phyloP scores from a whole-genome alignment of 2,113 vertebrate species.

The Equus przewalskii region DNA sequence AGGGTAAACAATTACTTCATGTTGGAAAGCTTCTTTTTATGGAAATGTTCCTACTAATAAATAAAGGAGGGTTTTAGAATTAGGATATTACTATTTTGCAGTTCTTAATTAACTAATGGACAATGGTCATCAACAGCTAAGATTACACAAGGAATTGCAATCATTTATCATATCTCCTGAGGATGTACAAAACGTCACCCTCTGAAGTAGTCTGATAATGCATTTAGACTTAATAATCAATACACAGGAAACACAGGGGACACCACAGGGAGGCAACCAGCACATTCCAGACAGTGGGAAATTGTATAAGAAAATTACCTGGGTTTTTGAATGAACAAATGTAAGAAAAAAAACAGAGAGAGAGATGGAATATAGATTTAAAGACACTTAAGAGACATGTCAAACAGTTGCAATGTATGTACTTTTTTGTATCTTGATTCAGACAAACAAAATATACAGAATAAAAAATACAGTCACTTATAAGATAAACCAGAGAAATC shows the following conservation, averaged over 20 bases:
- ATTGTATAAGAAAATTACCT: neutral
- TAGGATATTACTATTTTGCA: neutral
- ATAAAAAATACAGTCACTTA: neutral
- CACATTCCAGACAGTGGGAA: neutral
- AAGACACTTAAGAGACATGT: neutral
- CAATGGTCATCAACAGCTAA: slow-evolving; percentile 7
- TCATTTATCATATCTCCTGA: neutral
- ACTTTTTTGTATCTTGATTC: neutral
- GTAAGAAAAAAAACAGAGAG: neutral
- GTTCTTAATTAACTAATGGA: neutral
- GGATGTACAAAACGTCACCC: neutral
- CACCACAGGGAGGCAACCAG: neutral
- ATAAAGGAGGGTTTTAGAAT: neutral
- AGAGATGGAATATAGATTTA: neutral
- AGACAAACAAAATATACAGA: slow-evolving; percentile 1
- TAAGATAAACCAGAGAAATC: slow-evolving; percentile 1
- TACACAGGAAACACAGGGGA: neutral
- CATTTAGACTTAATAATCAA: neutral
- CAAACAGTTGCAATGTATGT: neutral
- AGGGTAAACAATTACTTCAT: neutral
- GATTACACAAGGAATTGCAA: neutral
- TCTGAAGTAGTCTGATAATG: neutral
- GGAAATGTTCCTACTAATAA: neutral
- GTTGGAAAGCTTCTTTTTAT: neutral
- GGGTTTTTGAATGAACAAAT: neutral